phyloP scores from a whole-genome alignment of 2,888 invertebrate genomes.

The Teleiodes luculella region DNA sequence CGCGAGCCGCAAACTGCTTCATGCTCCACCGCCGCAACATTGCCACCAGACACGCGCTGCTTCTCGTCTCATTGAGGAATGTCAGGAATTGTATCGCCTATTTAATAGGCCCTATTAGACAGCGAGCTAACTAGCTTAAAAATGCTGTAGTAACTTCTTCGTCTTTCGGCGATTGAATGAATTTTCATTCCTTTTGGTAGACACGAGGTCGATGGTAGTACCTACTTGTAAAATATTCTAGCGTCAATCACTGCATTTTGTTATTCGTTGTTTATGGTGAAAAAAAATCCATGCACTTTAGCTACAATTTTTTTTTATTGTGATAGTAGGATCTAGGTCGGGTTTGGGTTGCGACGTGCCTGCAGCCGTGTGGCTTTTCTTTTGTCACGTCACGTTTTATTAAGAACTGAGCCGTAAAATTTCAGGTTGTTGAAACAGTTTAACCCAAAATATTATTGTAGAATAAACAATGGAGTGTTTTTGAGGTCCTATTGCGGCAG shows the following conservation, averaged over 20 bases:
- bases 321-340: not conserved
- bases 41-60: slow-evolving; percentile 36
- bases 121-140: not conserved
- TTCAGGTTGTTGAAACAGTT: slow-evolving; percentile 41
- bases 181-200: not conserved
- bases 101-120: no score
- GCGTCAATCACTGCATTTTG: no score
- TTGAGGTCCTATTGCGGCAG: slow-evolving; percentile 35
- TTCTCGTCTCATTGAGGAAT: slow-evolving; percentile 31
- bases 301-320: no score
- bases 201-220: not conserved
- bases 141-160: not conserved
- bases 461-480: slow-evolving; percentile 47
- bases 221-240: not conserved
- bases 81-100: slow-evolving; percentile 20
- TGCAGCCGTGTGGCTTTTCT: slow-evolving; percentile 14
- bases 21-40: slow-evolving; percentile 49
- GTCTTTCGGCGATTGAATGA: not conserved
- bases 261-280: no score
- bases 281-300: no score
- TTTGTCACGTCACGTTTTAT: slow-evolving; percentile 52
- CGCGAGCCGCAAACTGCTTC: slow-evolving; percentile 53
- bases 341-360: not conserved
- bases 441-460: slow-evolving; percentile 38
- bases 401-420: slow-evolving; percentile 30